A percentile compares a stretch with the other conserved stretches of the same genome.
These are phyloP conservation scores for Phyllopteryx taeniolatus DNA, from an alignment of 2,113 vertebrate genomes.

Conservation along the genomic window DNA sequence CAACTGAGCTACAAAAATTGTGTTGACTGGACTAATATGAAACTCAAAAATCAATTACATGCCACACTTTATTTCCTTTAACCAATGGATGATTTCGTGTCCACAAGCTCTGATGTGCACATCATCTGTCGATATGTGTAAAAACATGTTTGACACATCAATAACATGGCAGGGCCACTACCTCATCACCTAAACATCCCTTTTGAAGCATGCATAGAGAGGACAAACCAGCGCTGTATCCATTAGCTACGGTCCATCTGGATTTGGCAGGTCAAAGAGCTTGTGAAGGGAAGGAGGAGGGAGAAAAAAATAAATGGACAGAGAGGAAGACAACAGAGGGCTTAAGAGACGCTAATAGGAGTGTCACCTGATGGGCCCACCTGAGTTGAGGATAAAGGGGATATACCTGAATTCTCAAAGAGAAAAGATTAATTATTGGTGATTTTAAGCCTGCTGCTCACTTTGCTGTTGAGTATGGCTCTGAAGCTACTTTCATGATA, in stretches of 20 bases:
- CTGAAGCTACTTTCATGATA: neutral
- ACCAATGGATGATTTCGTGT: neutral
- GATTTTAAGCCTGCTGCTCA: neutral
- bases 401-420: neutral
- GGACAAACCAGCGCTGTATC: conserved; percentile 37
- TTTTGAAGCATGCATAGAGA: conserved; percentile 35
- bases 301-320: conserved; percentile 14
- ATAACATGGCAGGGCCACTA: conserved; percentile 50
- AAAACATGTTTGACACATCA: conserved; percentile 1
- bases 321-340: conserved; percentile 21
- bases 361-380: conserved; percentile 30
- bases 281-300: conserved; percentile 27
- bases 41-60: neutral
- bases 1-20: neutral
- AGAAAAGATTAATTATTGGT: neutral
- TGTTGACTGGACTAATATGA: neutral
- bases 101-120: neutral
- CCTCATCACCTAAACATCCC: conserved; percentile 36
- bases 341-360: conserved; percentile 5
- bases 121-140: neutral
- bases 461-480: neutral
- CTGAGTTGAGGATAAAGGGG: conserved; percentile 18
- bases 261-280: conserved; percentile 57
- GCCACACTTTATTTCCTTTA: neutral
- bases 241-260: conserved; percentile 49